These are phyloP conservation scores for Apamea anceps DNA, from an alignment of 2,888 invertebrate genomes.

Conservation along the genomic window DNA sequence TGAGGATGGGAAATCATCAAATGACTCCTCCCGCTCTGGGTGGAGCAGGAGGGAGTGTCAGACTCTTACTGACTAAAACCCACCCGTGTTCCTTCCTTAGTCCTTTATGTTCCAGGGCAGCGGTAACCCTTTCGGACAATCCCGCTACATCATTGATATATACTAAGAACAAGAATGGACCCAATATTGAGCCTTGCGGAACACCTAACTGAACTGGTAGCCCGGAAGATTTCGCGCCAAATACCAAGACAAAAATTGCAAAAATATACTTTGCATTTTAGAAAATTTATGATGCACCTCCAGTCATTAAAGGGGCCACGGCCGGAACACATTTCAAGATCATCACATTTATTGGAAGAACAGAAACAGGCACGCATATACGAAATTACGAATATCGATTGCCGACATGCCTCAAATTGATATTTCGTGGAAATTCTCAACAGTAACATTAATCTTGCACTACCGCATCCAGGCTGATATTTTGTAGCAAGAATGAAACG, in stretches of 20 bases:
- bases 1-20: too few relatives aligned
- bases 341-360: slow-evolving; percentile 17
- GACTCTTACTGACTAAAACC: too few relatives aligned
- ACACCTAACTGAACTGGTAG: too few relatives aligned
- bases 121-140: too few relatives aligned
- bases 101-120: too few relatives aligned
- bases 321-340: background rate
- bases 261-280: background rate
- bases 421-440: slow-evolving; percentile 49
- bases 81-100: too few relatives aligned
- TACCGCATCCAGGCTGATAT: slow-evolving; percentile 37
- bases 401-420: slow-evolving; percentile 23
- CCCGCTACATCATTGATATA: too few relatives aligned
- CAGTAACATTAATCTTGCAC: slow-evolving; percentile 39
- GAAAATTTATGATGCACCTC: background rate
- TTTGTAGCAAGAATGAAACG: slow-evolving; percentile 29
- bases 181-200: too few relatives aligned
- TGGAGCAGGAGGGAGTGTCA: too few relatives aligned
- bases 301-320: background rate
- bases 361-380: slow-evolving; percentile 15
- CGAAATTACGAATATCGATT: slow-evolving; percentile 20
- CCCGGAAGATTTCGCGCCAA: too few relatives aligned
- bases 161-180: too few relatives aligned
- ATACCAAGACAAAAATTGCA: background rate
- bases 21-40: too few relatives aligned